Conservation (phyloP, 2,888 invertebrate genomes). For the Cheilosia vulpina region DNA sequence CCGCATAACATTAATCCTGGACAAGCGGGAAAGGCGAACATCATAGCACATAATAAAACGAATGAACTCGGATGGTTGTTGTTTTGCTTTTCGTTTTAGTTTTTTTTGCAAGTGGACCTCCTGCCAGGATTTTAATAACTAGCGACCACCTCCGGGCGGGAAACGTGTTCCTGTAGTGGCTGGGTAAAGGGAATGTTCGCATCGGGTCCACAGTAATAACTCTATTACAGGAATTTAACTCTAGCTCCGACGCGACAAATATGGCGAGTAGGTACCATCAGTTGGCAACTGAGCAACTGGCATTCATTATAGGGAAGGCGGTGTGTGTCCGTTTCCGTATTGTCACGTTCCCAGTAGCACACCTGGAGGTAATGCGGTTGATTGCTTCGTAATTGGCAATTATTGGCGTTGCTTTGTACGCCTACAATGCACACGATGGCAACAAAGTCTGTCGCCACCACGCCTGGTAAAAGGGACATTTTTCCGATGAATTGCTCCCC, state of each 20-base stretch:
- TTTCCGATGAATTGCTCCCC: conserved; percentile 72
- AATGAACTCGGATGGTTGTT: conserved; percentile 26
- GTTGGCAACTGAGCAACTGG: neutral
- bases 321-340: conserved; percentile 63
- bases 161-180: conserved; percentile 46
- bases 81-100: conserved; percentile 10
- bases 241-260: conserved; percentile 53
- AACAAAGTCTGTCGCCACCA: conserved; percentile 35
- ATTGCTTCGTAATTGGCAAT: conserved; percentile 78
- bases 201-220: conserved; percentile 62
- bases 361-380: conserved; percentile 65
- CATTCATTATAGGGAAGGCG: conserved; percentile 29
- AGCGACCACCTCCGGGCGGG: conserved; percentile 64
- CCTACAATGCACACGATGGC: conserved; percentile 53
- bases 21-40: conserved; percentile 47
- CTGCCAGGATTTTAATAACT: conserved; percentile 73
- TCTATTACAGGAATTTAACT: conserved; percentile 70
- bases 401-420: conserved; percentile 76
- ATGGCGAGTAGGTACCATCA: conserved; percentile 22
- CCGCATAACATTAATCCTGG: conserved; percentile 60
- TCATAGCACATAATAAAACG: conserved; percentile 62
- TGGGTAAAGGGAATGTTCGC: conserved; percentile 23
- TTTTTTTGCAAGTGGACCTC: conserved; percentile 55
- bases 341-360: conserved; percentile 66
- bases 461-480: conserved; percentile 60